These are phyloP conservation scores for Schizopygopsis malacanthus DNA, from an alignment of 2,797 vertebrate species.

Conservation along the genomic window DNA sequence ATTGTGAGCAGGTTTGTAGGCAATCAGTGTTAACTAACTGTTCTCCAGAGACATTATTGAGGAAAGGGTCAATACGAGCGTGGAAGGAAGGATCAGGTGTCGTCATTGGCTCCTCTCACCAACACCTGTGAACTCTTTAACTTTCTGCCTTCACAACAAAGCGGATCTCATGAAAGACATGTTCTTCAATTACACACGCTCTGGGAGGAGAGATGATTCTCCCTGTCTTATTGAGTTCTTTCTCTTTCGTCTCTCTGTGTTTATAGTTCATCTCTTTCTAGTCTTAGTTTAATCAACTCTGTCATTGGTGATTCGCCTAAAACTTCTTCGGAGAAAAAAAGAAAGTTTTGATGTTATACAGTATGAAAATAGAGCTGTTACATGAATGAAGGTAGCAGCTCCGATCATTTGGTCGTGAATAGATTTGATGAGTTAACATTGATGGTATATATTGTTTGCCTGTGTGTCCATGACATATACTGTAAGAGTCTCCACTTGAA, in stretches of 20 bases:
- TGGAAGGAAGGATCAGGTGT: conserved; percentile 41
- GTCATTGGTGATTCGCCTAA: neutral
- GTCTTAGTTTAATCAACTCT: neutral
- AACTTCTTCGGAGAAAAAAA: neutral
- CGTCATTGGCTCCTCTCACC: conserved; percentile 19
- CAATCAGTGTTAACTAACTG: conserved; percentile 58
- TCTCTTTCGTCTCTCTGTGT: conserved; percentile 2
- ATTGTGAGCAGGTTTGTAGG: conserved; percentile 56
- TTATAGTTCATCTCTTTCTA: conserved; percentile 2
- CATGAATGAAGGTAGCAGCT: neutral
- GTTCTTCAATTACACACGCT: conserved; percentile 26
- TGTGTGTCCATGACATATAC: neutral
- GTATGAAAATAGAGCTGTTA: neutral
- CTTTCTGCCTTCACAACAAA: conserved; percentile 34
- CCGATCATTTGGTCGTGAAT: neutral
- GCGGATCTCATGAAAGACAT: conserved; percentile 43
- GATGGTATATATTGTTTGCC: neutral
- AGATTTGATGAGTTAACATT: neutral
- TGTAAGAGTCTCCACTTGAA: neutral
- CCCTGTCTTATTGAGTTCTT: conserved; percentile 8
- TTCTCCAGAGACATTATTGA: conserved; percentile 59
- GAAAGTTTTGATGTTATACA: neutral
- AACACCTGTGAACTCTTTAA: conserved; percentile 43
- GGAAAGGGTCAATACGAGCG: conserved; percentile 27
- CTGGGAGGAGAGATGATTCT: conserved; percentile 8